Percentiles rank a stretch among this genome's conserved stretches.
These are phyloP conservation scores for Orussus abietinus DNA, from an alignment of 1,140 invertebrate species.

Conservation along the genomic window DNA sequence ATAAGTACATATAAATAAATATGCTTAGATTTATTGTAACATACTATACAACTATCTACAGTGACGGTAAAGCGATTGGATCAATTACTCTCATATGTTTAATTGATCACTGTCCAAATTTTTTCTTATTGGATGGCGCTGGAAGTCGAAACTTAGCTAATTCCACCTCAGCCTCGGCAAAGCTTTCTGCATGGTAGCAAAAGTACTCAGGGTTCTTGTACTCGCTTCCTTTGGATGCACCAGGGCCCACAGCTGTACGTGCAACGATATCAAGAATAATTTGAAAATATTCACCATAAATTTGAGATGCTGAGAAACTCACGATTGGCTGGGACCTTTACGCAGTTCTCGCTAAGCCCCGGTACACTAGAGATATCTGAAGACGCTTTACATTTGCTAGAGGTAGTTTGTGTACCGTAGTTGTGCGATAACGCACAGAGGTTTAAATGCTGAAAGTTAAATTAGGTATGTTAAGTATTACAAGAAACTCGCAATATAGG, in stretches of 20 bases:
- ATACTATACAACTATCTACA: not conserved
- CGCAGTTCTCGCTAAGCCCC: conserved; percentile 62
- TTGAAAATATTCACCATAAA: not conserved
- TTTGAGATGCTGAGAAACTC: conserved; percentile 22
- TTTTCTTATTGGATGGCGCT: conserved; percentile 62
- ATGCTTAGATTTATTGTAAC: conserved; percentile 19
- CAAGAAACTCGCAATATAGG: no score
- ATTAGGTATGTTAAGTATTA: no score
- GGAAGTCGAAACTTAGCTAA: conserved; percentile 73
- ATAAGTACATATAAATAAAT: conserved; percentile 14
- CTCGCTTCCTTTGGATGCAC: conserved; percentile 64
- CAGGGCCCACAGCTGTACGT: conserved; percentile 62
- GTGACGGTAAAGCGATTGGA: conserved; percentile 7
- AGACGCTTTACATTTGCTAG: no score
- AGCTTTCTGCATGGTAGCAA: conserved; percentile 72
- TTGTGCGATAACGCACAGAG: no score
- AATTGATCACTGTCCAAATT: conserved; percentile 25
- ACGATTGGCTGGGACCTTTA: conserved; percentile 55
- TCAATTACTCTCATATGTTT: no score
- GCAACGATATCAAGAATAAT: conserved; percentile 13
- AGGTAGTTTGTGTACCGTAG: no score
- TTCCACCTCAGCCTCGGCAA: conserved; percentile 81
- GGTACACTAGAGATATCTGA: no score
- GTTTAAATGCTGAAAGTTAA: no score
- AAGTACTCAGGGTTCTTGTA: conserved; percentile 90